Evolutionary conservation across 1,140 invertebrate genomes (phyloP).

Genomic region (Ectropis grisescens): DNA sequence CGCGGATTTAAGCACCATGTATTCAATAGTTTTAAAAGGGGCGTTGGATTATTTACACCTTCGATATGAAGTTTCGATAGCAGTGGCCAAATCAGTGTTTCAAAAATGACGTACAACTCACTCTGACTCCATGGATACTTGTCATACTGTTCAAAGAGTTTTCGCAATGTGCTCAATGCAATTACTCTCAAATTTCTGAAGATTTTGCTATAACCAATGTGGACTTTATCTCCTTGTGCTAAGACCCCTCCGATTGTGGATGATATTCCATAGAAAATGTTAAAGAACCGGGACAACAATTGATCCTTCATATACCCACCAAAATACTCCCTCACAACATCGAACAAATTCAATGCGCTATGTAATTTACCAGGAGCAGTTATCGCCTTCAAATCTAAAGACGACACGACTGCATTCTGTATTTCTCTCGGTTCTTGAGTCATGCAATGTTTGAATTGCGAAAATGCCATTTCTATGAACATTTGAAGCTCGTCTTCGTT

Average conservation of each 20-base stretch:
- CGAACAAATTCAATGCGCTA: conserved; percentile 82
- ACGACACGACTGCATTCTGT: conserved; percentile 52
- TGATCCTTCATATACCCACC: conserved; percentile 79
- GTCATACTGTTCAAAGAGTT: conserved; percentile 87
- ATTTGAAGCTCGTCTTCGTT: conserved; percentile 81
- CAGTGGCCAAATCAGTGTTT: conserved; percentile 86
- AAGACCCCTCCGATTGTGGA: conserved; percentile 75
- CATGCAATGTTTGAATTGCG: conserved; percentile 77
- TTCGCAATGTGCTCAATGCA: conserved; percentile 73
- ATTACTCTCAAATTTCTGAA: conserved; percentile 78
- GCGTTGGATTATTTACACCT: conserved; percentile 86
- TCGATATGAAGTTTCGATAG: conserved; percentile 83
- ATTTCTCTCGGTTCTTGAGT: conserved; percentile 60
- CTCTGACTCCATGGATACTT: conserved; percentile 77
- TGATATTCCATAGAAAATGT: conserved; percentile 80
- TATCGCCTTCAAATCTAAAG: conserved; percentile 73
- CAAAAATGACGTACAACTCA: conserved; percentile 83
- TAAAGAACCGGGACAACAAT: conserved; percentile 79
- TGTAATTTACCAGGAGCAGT: conserved; percentile 81
- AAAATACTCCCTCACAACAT: conserved; percentile 88
- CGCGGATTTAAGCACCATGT: conserved; percentile 83
- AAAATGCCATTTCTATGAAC: conserved; percentile 89
- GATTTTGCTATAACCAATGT: conserved; percentile 73
- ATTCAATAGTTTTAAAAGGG: conserved; percentile 82
- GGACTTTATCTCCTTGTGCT: conserved; percentile 66